Evolutionary conservation across 2,797 vertebrate species (phyloP).

Genomic region (Mormyrus proboscirostris): DNA sequence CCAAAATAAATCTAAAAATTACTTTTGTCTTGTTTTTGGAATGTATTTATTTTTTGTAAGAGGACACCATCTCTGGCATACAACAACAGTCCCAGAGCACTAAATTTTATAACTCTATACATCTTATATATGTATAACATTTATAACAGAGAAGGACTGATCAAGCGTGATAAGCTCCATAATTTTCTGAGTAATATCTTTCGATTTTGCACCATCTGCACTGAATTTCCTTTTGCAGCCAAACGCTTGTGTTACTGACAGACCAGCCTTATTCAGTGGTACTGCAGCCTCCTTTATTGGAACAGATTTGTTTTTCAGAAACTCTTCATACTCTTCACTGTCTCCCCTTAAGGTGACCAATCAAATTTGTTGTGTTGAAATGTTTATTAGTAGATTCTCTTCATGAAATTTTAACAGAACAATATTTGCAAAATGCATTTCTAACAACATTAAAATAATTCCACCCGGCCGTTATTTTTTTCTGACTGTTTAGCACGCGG

Average conservation of each 20-base stretch:
- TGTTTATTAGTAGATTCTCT: background rate
- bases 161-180: background rate
- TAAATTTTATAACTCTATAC: background rate
- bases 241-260: background rate
- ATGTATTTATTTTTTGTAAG: background rate
- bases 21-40: too few species aligned
- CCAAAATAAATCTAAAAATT: background rate
- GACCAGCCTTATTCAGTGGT: background rate
- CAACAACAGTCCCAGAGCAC: background rate
- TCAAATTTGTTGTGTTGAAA: background rate
- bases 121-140: background rate
- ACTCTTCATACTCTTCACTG: background rate
- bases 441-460: background rate
- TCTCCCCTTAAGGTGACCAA: background rate
- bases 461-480: background rate
- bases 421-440: background rate
- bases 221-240: background rate
- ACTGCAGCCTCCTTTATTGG: background rate
- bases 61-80: background rate
- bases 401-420: background rate
- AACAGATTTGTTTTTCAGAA: background rate
- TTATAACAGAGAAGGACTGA: background rate
- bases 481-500: background rate
- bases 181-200: background rate
- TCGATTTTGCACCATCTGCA: background rate